A percentile compares a stretch with the other conserved stretches of the same genome.
These are phyloP conservation scores for Pteromalus puparum DNA, from an alignment of 1,140 invertebrate species.

Conservation along the genomic window DNA sequence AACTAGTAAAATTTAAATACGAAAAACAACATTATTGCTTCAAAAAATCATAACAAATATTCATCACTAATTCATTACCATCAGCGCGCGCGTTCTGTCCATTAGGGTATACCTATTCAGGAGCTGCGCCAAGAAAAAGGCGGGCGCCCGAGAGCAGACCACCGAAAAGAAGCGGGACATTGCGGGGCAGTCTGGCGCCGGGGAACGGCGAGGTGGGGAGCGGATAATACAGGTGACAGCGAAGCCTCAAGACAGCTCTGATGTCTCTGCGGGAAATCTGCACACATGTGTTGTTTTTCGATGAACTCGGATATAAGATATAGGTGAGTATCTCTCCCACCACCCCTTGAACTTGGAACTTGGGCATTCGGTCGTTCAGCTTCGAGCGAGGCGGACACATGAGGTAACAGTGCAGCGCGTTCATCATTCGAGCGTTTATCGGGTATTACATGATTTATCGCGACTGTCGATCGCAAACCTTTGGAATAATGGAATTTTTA, in stretches of 20 bases:
- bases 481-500: constrained; percentile 26
- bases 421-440: not conserved
- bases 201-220: not conserved
- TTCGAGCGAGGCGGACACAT: not conserved
- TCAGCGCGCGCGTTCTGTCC: too few species aligned
- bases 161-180: not conserved
- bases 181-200: too few species aligned
- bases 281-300: constrained; percentile 4
- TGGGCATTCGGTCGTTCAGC: constrained; percentile 14
- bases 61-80: too few species aligned
- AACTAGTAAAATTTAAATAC: too few species aligned
- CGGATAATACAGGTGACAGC: too few species aligned
- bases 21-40: too few species aligned
- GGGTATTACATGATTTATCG: not conserved
- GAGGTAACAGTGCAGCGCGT: not conserved
- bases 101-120: too few species aligned
- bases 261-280: not conserved
- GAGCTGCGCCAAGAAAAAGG: not conserved
- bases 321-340: not conserved
- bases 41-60: too few species aligned
- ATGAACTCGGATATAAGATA: not conserved
- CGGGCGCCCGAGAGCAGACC: not conserved
- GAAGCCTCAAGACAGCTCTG: not conserved
- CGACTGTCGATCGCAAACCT: not conserved
- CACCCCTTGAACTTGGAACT: not conserved